Evolutionary conservation across 2,113 vertebrate genomes (phyloP).

Genomic region (Opisthocomus hoazin): DNA sequence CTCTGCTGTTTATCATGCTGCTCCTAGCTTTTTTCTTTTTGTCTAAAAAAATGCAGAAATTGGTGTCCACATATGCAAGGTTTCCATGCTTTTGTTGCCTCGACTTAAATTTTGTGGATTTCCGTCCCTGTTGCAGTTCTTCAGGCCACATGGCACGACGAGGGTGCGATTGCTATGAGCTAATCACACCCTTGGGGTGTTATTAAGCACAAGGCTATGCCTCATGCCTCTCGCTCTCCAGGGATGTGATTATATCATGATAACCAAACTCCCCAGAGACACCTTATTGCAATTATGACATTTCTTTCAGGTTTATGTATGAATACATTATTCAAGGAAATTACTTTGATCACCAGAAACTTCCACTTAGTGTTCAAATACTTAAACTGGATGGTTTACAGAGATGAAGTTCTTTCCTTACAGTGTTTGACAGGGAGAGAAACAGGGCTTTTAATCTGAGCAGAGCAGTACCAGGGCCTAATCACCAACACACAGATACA

Average conservation of each 20-base stretch:
- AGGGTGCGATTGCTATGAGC: constrained; percentile 50
- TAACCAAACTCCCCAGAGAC: constrained; percentile 64
- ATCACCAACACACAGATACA: not conserved
- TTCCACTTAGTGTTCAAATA: constrained; percentile 67
- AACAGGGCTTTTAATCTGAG: constrained; percentile 15
- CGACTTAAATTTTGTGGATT: not conserved
- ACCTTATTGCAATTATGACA: constrained; percentile 70
- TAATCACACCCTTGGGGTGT: constrained; percentile 67
- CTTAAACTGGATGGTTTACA: constrained; percentile 63
- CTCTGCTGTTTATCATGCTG: constrained; percentile 14
- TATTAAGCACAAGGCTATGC: constrained; percentile 65
- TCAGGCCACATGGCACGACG: constrained; percentile 40
- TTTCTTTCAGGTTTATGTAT: constrained; percentile 69
- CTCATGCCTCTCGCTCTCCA: constrained; percentile 27
- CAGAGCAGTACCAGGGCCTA: not conserved
- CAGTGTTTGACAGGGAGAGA: constrained; percentile 35
- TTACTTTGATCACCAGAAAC: constrained; percentile 70
- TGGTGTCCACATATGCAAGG: not conserved
- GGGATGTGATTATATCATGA: constrained; percentile 65
- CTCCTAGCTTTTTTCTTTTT: not conserved
- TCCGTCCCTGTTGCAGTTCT: not conserved
- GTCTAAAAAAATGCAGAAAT: not conserved
- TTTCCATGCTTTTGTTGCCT: not conserved
- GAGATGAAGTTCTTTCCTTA: constrained; percentile 61
- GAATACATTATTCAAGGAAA: constrained; percentile 68